Evolutionary conservation across 2,797 vertebrate species (phyloP).

Genomic region (Naso thynnoides): DNA sequence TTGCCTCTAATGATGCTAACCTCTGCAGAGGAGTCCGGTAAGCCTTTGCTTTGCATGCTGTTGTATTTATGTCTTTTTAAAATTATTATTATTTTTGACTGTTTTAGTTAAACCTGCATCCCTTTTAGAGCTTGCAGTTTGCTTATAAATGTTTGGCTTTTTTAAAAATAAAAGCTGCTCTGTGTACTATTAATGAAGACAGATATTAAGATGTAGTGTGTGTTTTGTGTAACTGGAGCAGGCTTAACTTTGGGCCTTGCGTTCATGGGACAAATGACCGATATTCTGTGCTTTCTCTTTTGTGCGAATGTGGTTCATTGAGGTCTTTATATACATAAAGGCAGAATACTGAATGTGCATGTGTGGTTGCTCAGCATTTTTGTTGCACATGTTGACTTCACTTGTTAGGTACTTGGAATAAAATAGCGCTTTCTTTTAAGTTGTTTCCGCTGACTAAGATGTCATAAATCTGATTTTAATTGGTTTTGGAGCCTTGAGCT

Average conservation of each 20-base stretch:
- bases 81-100: background rate
- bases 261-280: background rate
- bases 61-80: constrained; percentile 20
- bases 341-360: constrained; percentile 13
- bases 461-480: constrained; percentile 70
- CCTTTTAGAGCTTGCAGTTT: background rate
- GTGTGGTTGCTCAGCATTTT: constrained; percentile 21
- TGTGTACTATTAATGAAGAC: constrained; percentile 2
- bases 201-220: background rate
- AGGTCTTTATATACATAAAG: background rate
- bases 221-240: no score
- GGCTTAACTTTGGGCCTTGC: background rate
- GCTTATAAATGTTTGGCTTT: background rate
- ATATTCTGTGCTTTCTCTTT: background rate
- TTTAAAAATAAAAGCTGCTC: constrained; percentile 14
- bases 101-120: background rate
- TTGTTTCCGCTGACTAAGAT: constrained; percentile 57
- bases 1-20: constrained; percentile 75
- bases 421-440: constrained; percentile 25
- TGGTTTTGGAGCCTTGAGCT: constrained; percentile 46
- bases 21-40: constrained; percentile 98
- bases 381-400: constrained; percentile 21
- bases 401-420: constrained; percentile 12
- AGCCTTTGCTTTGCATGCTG: constrained; percentile 77
- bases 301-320: constrained; percentile 7